Evolutionary conservation across 2,888 invertebrate genomes (phyloP).

Genomic region (Parascotia fuliginaria): DNA sequence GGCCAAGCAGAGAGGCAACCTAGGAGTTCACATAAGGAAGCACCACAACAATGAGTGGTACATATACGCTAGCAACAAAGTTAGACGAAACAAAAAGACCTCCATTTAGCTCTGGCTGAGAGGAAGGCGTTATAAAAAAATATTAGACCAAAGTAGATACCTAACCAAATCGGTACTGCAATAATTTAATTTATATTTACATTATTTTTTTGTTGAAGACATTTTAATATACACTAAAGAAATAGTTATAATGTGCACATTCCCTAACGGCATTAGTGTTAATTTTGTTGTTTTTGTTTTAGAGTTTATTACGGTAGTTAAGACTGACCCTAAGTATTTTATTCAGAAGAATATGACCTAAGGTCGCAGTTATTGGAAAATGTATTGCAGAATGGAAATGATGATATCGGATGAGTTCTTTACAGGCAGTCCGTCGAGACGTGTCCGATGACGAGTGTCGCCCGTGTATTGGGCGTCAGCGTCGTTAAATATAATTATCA

Average conservation of each 20-base stretch:
- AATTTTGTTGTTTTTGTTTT: constrained; percentile 82
- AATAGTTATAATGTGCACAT: constrained; percentile 80
- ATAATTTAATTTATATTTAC: constrained; percentile 79
- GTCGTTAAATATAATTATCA: constrained; percentile 8
- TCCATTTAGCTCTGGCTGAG: constrained; percentile 46
- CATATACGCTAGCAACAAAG: constrained; percentile 80
- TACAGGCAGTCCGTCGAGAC: constrained; percentile 12
- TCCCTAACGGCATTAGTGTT: constrained; percentile 79
- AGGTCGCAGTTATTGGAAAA: constrained; percentile 50
- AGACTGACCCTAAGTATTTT: constrained; percentile 83
- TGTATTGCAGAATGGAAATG: constrained; percentile 38
- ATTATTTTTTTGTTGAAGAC: constrained; percentile 73
- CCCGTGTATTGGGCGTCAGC: constrained; percentile 3
- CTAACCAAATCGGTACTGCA: constrained; percentile 84
- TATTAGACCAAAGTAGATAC: constrained; percentile 81
- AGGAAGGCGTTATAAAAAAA: constrained; percentile 27
- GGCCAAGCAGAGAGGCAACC: constrained; percentile 93
- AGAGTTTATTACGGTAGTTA: constrained; percentile 82
- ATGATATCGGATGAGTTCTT: constrained; percentile 19
- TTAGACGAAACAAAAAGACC: constrained; percentile 79
- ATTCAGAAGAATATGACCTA: constrained; percentile 61
- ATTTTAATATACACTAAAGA: constrained; percentile 77
- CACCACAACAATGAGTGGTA: constrained; percentile 88
- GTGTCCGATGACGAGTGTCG: constrained; percentile 17
- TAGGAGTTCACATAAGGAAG: constrained; percentile 92